These are phyloP conservation scores for Trematomus loennbergii DNA, from an alignment of 2,113 vertebrate genomes.

Conservation along the genomic window DNA sequence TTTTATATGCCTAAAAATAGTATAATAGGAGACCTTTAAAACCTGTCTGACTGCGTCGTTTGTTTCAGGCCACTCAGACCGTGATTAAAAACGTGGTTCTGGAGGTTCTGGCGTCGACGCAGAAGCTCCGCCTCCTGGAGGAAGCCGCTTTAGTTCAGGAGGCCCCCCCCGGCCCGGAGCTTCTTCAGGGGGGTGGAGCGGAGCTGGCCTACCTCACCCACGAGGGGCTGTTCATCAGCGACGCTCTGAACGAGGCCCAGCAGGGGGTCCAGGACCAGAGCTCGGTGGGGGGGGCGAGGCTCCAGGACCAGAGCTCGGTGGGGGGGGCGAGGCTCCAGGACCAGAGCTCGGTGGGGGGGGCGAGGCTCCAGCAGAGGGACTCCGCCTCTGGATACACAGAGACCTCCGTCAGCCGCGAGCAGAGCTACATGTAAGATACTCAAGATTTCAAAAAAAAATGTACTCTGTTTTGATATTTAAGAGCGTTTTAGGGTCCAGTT, in stretches of 20 bases:
- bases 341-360: conserved; percentile 76
- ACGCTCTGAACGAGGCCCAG: conserved; percentile 88
- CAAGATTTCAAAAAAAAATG: too few relatives aligned
- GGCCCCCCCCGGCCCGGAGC: conserved; percentile 10
- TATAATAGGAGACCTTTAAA: too few relatives aligned
- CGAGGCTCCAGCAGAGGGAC: conserved; percentile 80
- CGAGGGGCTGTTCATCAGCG: conserved; percentile 96
- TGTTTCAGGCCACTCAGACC: conserved; percentile 89
- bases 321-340: conserved; percentile 78
- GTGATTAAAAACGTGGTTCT: conserved; percentile 91
- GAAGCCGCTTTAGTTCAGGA: conserved; percentile 54
- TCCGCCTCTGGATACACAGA: conserved; percentile 85
- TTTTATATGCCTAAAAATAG: too few relatives aligned
- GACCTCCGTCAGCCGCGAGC: conserved; percentile 89
- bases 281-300: conserved; percentile 21
- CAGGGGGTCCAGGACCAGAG: conserved; percentile 34
- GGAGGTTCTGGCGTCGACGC: conserved; percentile 92
- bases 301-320: conserved; percentile 61
- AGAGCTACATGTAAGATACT: conserved; percentile 68
- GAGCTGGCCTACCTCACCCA: conserved; percentile 97
- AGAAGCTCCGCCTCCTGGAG: conserved; percentile 83
- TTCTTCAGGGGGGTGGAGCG: conserved; percentile 82
- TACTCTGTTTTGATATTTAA: background rate
- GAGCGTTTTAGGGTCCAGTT: too few relatives aligned
- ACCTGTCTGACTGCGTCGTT: background rate